These are phyloP conservation scores for Chromis chromis DNA, from an alignment of 2,797 vertebrate genomes.

Conservation along the genomic window DNA sequence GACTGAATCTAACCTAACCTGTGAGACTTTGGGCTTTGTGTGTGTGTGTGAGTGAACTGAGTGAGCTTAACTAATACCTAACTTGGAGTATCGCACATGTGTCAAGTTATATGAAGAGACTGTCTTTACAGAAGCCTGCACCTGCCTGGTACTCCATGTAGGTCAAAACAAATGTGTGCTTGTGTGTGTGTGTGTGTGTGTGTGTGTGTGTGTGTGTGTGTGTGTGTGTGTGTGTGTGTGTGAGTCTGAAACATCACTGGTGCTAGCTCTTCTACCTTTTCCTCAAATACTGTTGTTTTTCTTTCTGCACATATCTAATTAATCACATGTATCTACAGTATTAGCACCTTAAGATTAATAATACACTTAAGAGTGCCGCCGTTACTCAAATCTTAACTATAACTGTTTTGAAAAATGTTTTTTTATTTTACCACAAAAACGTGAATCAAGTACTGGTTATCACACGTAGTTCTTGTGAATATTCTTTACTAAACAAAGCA, in stretches of 20 bases:
- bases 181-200: neutral
- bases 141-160: conserved; percentile 21
- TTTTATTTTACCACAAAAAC: neutral
- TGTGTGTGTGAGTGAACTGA: conserved; percentile 10
- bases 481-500: conserved; percentile 17
- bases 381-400: neutral
- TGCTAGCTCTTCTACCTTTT: conserved; percentile 62
- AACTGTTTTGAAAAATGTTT: conserved; percentile 4
- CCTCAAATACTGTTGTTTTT: conserved; percentile 13
- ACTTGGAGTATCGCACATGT: neutral
- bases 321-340: conserved; percentile 27
- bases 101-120: conserved; percentile 3
- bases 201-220: neutral
- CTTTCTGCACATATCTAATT: conserved; percentile 33
- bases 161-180: conserved; percentile 14
- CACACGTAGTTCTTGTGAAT: neutral
- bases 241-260: conserved; percentile 45
- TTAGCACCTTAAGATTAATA: conserved; percentile 33
- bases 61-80: neutral
- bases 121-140: conserved; percentile 17
- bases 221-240: neutral
- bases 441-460: conserved; percentile 1
- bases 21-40: conserved; percentile 16
- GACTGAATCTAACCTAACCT: conserved; percentile 53
- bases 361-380: conserved; percentile 5